These are phyloP conservation scores for Alces alces DNA, from an alignment of 2,113 vertebrate species.

Conservation along the genomic window DNA sequence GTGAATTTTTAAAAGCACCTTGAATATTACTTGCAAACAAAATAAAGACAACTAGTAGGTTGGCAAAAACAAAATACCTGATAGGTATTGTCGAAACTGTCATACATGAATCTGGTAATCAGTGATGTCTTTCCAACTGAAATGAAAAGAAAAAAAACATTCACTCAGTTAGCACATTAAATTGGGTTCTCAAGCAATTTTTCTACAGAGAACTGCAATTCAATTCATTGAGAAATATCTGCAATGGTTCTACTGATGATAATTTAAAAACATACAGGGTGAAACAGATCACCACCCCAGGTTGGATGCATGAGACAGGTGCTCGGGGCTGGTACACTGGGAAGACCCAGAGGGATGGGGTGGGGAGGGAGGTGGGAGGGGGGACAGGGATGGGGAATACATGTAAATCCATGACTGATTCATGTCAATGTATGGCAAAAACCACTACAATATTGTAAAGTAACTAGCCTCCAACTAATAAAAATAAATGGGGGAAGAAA, in stretches of 20 bases:
- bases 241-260: not conserved
- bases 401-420: too few species aligned
- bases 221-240: constrained; percentile 12
- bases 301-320: too few species aligned
- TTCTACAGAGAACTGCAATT: constrained; percentile 26
- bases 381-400: too few species aligned
- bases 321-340: too few species aligned
- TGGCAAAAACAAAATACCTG: constrained; percentile 83
- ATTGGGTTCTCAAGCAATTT: not conserved
- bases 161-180: constrained; percentile 46
- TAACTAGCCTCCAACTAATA: too few species aligned
- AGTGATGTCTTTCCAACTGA: constrained; percentile 97
- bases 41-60: constrained; percentile 19
- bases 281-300: too few species aligned
- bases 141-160: constrained; percentile 68
- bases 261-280: not conserved
- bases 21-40: constrained; percentile 18
- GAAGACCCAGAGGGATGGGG: too few species aligned
- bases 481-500: too few species aligned
- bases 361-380: too few species aligned
- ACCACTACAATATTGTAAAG: too few species aligned
- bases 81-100: constrained; percentile 99
- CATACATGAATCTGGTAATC: constrained; percentile 99
- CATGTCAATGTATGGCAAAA: too few species aligned
- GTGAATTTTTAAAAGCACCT: not conserved